Conservation (phyloP, 2,797 vertebrate species). For the Podargus strigoides region DNA sequence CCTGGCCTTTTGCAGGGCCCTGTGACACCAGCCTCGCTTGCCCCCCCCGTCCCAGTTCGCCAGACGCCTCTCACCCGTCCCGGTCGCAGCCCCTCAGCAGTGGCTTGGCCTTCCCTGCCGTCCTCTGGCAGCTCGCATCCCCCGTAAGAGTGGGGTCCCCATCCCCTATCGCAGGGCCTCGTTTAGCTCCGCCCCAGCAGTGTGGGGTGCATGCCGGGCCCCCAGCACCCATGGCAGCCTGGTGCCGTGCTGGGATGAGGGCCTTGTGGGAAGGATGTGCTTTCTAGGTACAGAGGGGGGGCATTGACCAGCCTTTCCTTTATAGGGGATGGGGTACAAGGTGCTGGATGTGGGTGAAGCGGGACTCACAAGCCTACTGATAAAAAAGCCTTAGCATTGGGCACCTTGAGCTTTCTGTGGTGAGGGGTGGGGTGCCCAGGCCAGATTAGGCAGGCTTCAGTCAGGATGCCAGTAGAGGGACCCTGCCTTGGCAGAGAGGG, state of each 20-base stretch:
- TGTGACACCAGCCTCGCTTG: no score
- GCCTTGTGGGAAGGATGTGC: neutral
- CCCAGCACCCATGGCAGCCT: fast-evolving
- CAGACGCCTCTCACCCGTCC: neutral
- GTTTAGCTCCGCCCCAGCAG: no score
- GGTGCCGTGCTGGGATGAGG: fast-evolving
- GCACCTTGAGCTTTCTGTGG: neutral
- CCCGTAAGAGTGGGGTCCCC: neutral
- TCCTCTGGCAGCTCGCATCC: neutral
- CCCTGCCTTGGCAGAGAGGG: no score
- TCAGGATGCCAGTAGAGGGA: no score
- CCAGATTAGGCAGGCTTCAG: fast-evolving
- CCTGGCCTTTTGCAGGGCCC: no score
- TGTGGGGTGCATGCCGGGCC: no score
- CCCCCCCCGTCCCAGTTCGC: no score
- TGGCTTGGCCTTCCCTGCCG: no score
- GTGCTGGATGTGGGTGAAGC: neutral
- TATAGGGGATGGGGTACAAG: fast-evolving
- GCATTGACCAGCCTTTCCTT: neutral
- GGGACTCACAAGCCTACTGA: fast-evolving
- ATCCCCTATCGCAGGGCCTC: fast-evolving
- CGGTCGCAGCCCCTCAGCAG: no score
- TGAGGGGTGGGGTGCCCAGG: fast-evolving
- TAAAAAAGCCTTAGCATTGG: no score
- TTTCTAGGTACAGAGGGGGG: no score